Evolutionary conservation across 2,888 invertebrate species (phyloP).

Genomic region (Cephus pygmeus): DNA sequence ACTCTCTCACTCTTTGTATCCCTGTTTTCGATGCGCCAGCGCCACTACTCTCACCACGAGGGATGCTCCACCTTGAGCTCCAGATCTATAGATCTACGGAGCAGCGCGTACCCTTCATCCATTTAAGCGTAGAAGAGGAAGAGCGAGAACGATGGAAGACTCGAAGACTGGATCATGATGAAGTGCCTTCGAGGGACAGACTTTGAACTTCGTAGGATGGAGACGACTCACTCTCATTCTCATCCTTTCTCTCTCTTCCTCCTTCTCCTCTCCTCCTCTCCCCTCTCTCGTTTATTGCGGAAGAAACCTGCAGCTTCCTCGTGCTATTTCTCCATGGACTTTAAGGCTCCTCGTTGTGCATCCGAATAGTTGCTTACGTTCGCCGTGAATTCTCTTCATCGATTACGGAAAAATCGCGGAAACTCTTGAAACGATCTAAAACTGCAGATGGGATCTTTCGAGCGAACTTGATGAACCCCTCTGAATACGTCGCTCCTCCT

Average conservation of each 20-base stretch:
- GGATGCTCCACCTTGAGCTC: not conserved
- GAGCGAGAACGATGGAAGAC: slow-evolving; percentile 11
- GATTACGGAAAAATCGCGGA: not conserved
- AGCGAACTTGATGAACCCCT: not conserved
- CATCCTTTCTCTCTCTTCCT: no score
- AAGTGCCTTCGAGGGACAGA: slow-evolving; percentile 23
- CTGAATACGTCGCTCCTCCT: not conserved
- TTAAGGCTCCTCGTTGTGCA: not conserved
- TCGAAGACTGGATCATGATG: slow-evolving; percentile 30
- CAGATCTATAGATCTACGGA: not conserved
- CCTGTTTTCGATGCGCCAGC: not conserved
- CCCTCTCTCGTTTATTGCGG: no score
- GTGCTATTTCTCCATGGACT: no score
- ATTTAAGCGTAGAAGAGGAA: not conserved
- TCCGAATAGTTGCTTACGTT: no score
- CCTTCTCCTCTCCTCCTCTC: not conserved
- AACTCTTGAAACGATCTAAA: not conserved
- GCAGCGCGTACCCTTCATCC: not conserved
- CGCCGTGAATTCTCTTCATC: not conserved
- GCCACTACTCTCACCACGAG: not conserved
- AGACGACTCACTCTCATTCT: not conserved
- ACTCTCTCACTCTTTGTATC: not conserved
- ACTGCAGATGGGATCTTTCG: not conserved
- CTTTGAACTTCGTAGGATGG: slow-evolving; percentile 32
- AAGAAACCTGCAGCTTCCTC: no score